Evolutionary conservation across 1,140 invertebrate species (phyloP), one percentile per base, ranked within the genome.

Genomic region (Yoshiicerus persimilis): DNA sequence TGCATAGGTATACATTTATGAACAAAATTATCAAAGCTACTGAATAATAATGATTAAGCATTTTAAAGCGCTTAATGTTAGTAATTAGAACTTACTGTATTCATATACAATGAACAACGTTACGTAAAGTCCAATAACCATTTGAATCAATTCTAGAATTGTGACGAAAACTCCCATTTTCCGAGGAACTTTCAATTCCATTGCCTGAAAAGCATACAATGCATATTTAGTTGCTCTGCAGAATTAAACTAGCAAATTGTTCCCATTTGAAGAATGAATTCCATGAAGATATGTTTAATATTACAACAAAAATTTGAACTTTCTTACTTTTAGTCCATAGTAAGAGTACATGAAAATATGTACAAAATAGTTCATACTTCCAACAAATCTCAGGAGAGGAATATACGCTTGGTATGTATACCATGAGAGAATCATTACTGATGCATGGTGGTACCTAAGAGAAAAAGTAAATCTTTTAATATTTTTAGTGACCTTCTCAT

Each of bases 361-460:
- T 11, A 90, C 89, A 66, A 90, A 89, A 70, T 90, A 90, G 64
- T 90, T 90, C 89, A 90, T 90, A 13, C 84, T 87, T 4, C 89
- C 89, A 3, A 89, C 66, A n/a, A 87, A 90, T 30, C 89, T 30
- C 4, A 88, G 62, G 6, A 88, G 83, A n/a, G 89, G 89, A 20
- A 87, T 87, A 27, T 89, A 90, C 10, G 64, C 27, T 47, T 86
- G 32, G 38, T 89, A 90, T 3, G 87, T 75, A 39, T 87, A 87
- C 88, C 88, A 90, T 23, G 84, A 86, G 16, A 89, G 16, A 11
- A 90, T 32, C 86, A 89, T 36, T 0, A 89, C 88, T 3, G 87
- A 85, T 0, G 62, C 34, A 64, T 89, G 88, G 85, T 89, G 88
- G 39, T 89, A 88, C 87, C 89, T 89, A n/a, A 20, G n/a, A n/a